Base-by-base conservation (phyloP, 1,140 invertebrate species). In the Drosophila tristis region DNA sequence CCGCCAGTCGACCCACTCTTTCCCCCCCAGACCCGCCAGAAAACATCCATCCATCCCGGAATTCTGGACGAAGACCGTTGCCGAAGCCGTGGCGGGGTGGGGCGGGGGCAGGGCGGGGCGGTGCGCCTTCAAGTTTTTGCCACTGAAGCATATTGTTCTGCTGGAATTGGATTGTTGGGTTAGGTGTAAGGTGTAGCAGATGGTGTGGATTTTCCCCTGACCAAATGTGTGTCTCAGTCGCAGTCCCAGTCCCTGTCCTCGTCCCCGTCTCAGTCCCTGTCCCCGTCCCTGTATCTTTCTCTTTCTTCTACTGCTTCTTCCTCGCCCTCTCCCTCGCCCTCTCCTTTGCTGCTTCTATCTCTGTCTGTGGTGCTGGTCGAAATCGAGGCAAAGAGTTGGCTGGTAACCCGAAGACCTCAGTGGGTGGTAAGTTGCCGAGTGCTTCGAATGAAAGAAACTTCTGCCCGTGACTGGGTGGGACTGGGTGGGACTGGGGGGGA, bases 121-220 rank as follows among this genome's bases (percentile, higher is more conserved):
- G 20, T 1, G 20, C 64, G 74, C 63, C 58, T 45, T 59, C 43
- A 48, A 59, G 25, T 23, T 60, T 58, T 61, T 39, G 54, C 62
- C 54, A 25, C 62, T 62, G 42, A 68, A 87, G 81, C 81, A 86
- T 86, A 87, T 87, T 86, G 81, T 81, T 87, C 75, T 62, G 74
- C 76, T 60, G 49, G 78, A 87, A 87, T 87, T 87, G 82, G 79
- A 89, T 87, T 87, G 84, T 87, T 87, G 81, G 84, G 79, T 81
- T 87, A 87, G 79, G 78, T 80, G 84, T 89, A 89, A 89, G 84
- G 84, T 89, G 82, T 76, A 77, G 75, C 82, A 87, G 84, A 84
- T 89, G 84, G 84, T 77, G 76, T 79, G 68, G 80, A 84, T 82
- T 85, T 82, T 64, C 57, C 39, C 48, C 60, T 73, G 58, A 60